These are phyloP conservation scores for Himalopsyche japonica DNA, from an alignment of 2,888 invertebrate species.

Conservation along the genomic window DNA sequence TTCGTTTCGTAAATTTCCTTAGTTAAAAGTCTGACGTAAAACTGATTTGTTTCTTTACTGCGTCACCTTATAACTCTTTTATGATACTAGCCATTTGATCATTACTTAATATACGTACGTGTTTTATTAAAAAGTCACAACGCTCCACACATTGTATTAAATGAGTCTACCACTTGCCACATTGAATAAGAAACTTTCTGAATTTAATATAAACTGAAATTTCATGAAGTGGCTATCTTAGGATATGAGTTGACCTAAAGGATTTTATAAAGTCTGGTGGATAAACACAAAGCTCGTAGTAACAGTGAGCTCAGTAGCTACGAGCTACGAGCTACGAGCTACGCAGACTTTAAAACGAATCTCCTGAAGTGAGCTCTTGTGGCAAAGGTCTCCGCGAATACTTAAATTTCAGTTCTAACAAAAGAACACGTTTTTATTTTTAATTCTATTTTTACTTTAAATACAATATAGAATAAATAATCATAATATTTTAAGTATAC, in stretches of 20 bases:
- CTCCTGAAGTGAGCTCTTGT: neutral
- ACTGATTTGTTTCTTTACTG: no score
- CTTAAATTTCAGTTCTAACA: no score
- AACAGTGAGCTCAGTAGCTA: neutral
- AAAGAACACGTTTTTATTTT: no score
- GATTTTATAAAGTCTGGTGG: neutral
- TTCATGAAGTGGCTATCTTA: neutral
- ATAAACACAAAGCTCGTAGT: neutral
- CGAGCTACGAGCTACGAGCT: neutral
- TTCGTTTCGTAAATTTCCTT: no score
- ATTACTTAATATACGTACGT: neutral
- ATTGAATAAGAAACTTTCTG: neutral
- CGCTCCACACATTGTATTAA: neutral
- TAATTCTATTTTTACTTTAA: no score
- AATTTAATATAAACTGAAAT: conserved; percentile 1
- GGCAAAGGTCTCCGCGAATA: neutral
- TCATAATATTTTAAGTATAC: no score
- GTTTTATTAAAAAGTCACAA: neutral
- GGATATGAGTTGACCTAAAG: conserved; percentile 1
- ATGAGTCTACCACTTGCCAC: neutral
- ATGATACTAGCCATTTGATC: no score
- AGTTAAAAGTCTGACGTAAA: no score
- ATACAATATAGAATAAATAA: no score
- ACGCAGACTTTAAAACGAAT: neutral
- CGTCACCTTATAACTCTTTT: no score